Conservation (phyloP, 2,888 invertebrate species). For the Clunio marinus region DNA sequence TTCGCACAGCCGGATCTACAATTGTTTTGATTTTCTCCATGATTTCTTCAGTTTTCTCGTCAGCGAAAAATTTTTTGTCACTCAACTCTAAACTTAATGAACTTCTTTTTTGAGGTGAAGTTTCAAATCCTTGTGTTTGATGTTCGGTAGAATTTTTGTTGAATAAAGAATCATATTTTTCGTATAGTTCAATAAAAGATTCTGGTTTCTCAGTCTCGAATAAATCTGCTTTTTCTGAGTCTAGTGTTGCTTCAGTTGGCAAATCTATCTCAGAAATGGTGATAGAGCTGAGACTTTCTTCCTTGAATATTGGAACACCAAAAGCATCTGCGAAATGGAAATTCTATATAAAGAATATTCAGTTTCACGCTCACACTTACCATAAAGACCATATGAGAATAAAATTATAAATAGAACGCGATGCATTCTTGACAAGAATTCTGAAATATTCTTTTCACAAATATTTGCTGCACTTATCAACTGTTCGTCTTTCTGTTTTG, state of each 20-base stretch:
- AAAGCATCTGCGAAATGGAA: background rate
- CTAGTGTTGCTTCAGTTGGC: slow-evolving; percentile 5
- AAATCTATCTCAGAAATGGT: slow-evolving; percentile 14
- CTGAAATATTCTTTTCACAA: no score
- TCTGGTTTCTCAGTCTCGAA: background rate
- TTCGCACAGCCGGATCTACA: background rate
- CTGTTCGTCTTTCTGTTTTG: no score
- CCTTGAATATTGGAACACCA: slow-evolving; percentile 20
- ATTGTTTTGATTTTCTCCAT: slow-evolving; percentile 21
- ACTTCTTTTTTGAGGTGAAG: background rate
- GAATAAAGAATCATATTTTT: background rate
- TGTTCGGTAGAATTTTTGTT: no score
- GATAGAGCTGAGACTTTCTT: slow-evolving; percentile 16
- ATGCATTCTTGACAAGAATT: no score
- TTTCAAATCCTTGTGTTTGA: background rate
- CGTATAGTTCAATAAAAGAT: background rate
- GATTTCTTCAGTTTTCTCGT: background rate
- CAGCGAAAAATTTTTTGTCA: background rate
- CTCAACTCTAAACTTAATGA: background rate
- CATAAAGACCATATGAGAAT: no score
- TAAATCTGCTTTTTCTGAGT: background rate
- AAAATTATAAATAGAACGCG: no score
- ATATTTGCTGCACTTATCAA: no score
- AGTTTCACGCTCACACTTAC: no score
- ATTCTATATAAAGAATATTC: background rate